Evolutionary conservation across 2,888 invertebrate species (phyloP), one percentile per base, ranked within the genome.

Genomic region (Zygothrica quintamaculata): DNA sequence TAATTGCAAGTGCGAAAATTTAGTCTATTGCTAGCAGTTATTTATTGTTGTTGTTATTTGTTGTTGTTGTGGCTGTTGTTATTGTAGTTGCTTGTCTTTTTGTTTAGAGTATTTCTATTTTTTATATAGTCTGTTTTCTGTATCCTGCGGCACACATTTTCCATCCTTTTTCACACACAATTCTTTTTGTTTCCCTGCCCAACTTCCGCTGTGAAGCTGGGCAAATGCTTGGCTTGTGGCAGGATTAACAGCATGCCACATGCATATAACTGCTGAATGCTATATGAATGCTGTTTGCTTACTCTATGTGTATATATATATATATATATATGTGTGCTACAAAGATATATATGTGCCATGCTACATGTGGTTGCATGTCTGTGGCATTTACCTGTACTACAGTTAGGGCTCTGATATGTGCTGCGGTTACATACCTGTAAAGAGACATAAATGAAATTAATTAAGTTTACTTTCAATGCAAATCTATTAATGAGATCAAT

Each of bases 1-100:
- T 73, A 85, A 78, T 76, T 85, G 82, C 74, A 65, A 77, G 86
- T 77, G 84, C 74, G 74, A 82, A 85, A 57, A 79, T 72, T 69
- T 70, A 64, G 62, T 66, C 50, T 78, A 61, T 44, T 51, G 77
- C 36, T 25, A 47, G 29, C 52, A 46, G 1, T 25, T 44, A 52
- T 59, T 56, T 72, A 22, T 53, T 59, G 16, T 16, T n/a, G 1
- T 52, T 51, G 1, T 26, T 44, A n/a, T n/a, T n/a, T n/a, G n/a
- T n/a, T n/a, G n/a, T n/a, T n/a, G n/a, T n/a, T n/a, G n/a, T n/a
- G n/a, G n/a, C n/a, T n/a, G n/a, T n/a, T n/a, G n/a, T n/a, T n/a
- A n/a, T n/a, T n/a, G n/a, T n/a, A n/a, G n/a, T n/a, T n/a, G n/a
- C n/a, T n/a, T n/a, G n/a, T n/a, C n/a, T n/a, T n/a, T n/a, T n/a